Conservation (phyloP, 2,113 vertebrate genomes). For the Misgurnus anguillicaudatus region DNA sequence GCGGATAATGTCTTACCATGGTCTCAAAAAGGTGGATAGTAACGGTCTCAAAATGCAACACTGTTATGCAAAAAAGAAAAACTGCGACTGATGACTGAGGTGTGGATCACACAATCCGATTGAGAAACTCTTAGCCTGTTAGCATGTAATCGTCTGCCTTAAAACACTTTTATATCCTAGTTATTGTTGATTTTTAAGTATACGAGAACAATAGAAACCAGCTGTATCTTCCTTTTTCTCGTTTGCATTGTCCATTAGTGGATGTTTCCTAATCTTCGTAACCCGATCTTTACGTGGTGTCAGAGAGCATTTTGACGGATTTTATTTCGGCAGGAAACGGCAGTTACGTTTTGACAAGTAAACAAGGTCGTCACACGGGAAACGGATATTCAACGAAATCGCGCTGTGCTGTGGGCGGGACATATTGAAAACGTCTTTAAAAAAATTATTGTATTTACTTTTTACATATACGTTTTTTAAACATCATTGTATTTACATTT, state of each 20-base stretch:
- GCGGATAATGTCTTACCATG: slow-evolving; percentile 16
- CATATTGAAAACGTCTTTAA: background rate
- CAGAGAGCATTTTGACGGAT: background rate
- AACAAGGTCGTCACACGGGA: slow-evolving; percentile 71
- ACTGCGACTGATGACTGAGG: background rate
- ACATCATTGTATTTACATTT: background rate
- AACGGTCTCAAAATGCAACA: background rate
- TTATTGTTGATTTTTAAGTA: background rate
- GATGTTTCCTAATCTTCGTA: background rate
- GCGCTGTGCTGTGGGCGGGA: background rate
- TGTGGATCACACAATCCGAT: slow-evolving; percentile 14
- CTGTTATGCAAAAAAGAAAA: background rate
- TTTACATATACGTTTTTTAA: background rate
- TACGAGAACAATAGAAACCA: background rate
- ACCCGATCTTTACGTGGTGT: background rate
- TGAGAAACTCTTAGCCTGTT: background rate
- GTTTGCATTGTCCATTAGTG: background rate
- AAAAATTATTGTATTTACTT: no score
- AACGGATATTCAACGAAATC: slow-evolving; percentile 55
- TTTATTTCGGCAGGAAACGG: slow-evolving; percentile 4
- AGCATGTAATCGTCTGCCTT: slow-evolving; percentile 11
- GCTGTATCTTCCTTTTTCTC: background rate
- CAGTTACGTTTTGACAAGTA: slow-evolving; percentile 38
- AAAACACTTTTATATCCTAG: background rate
- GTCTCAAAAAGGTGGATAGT: background rate